Percentiles rank a stretch among this genome's conserved stretches.
These are phyloP conservation scores for Phalacrocorax pelagicus DNA, from an alignment of 2,113 vertebrate species.

Conservation along the genomic window DNA sequence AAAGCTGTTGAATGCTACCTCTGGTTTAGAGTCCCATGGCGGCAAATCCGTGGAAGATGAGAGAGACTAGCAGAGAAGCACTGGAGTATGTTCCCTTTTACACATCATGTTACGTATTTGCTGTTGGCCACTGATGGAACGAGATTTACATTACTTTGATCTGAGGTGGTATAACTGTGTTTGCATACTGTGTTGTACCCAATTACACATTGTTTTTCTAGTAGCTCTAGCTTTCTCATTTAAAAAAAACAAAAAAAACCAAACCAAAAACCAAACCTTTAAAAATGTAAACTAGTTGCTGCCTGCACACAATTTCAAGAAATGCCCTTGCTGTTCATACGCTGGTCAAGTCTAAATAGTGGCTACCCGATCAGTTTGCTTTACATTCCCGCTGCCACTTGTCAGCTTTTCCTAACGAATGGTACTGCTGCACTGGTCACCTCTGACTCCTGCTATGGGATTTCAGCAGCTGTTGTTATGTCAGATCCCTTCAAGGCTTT, in stretches of 20 bases:
- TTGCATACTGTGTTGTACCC: not conserved
- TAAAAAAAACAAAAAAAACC: not conserved
- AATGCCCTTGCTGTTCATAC: not conserved
- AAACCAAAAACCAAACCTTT: not conserved
- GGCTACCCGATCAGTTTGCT: not conserved
- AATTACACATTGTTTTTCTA: not conserved
- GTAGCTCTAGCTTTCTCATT: not conserved
- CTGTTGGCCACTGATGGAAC: not conserved
- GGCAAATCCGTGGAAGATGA: not conserved
- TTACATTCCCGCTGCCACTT: not conserved
- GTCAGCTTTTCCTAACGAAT: not conserved
- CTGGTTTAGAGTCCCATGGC: not conserved
- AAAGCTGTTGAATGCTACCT: not conserved
- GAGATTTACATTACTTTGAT: not conserved
- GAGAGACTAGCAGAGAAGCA: not conserved
- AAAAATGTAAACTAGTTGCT: not conserved
- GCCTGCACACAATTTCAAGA: not conserved
- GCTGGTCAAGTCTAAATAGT: not conserved
- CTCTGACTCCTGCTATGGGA: not conserved
- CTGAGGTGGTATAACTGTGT: not conserved
- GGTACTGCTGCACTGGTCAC: not conserved
- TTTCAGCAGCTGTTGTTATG: not conserved
- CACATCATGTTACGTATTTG: accelerated
- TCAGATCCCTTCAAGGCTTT: not conserved
- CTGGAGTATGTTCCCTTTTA: not conserved